Evolutionary conservation across 2,888 invertebrate species (phyloP), one percentile per base, ranked within the genome.

Genomic region (Ornithoptera priamus): DNA sequence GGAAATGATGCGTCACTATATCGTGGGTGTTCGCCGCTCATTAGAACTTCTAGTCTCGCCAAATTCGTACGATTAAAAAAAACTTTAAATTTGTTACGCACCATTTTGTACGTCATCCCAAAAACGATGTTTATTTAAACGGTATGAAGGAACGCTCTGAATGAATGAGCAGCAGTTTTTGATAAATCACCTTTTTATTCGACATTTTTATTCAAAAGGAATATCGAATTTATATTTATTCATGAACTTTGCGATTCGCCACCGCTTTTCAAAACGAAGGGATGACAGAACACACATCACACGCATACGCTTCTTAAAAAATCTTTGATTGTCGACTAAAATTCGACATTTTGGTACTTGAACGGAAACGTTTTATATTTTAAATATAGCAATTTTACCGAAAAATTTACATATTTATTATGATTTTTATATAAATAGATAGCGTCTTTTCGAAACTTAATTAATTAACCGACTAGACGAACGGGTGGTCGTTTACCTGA

Each of bases 71-170:
- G 72, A 69, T 69, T 68, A 69, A 73, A 81, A 83, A 84, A 85
- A 85, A 84, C 78, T 70, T 73, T 70, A 71, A 80, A 85, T 87
- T 88, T 82, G 85, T 80, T 80, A 81, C 86, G 85, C 85, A 79
- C 86, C 85, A 85, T 91, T 89, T 88, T 87, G 87, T 86, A 85
- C 79, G 85, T 88, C 86, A 86, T 87, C 81, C 86, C 85, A 84
- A 88, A 89, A 90, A 87, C 82, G 84, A 89, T 91, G 90, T 92
- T 91, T 91, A 92, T 92, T 92, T 92, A 92, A 88, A 89, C 82
- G 84, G 83, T 89, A 87, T 90, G 89, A 89, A 91, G 88, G 88
- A 86, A 75, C 80, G 79, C 81, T 80, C 70, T 77, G 74, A 72
- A 81, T 87, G 86, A 87, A 88, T 86, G 76, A 83, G 76, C 77